phyloP scores from a whole-genome alignment of 1,140 invertebrate species.

The Drosophila ercepeae region DNA sequence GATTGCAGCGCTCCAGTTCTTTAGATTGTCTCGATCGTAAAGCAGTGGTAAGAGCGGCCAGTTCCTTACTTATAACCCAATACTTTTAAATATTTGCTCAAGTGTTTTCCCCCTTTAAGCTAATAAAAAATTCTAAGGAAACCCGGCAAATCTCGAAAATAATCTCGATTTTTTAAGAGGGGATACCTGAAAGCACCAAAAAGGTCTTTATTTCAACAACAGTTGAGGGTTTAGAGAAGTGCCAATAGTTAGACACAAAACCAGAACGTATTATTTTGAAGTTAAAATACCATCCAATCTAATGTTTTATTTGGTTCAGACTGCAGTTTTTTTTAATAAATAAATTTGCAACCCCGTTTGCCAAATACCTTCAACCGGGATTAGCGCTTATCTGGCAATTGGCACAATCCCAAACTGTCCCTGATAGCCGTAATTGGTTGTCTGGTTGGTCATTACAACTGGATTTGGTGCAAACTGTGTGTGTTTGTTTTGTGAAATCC shows the following conservation, averaged over 20 bases:
- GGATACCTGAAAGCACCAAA: neutral
- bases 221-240: no score
- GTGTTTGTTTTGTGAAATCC: neutral
- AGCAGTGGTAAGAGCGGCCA: conserved; percentile 52
- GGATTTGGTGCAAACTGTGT: conserved; percentile 7
- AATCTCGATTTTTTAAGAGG: neutral
- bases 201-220: no score
- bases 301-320: no score
- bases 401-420: neutral
- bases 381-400: neutral
- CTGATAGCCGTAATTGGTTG: neutral
- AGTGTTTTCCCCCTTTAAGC: conserved; percentile 28
- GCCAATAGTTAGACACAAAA: neutral
- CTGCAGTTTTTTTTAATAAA: no score
- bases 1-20: conserved; percentile 47
- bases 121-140: conserved; percentile 13
- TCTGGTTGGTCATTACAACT: neutral
- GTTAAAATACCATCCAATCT: no score
- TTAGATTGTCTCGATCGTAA: conserved; percentile 48
- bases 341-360: neutral
- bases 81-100: neutral
- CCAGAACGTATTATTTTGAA: neutral
- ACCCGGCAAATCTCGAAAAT: neutral
- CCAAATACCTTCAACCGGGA: neutral
- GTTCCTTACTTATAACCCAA: neutral